phyloP scores from a whole-genome alignment of 2,888 invertebrate species.

The Coenonympha glycerion region DNA sequence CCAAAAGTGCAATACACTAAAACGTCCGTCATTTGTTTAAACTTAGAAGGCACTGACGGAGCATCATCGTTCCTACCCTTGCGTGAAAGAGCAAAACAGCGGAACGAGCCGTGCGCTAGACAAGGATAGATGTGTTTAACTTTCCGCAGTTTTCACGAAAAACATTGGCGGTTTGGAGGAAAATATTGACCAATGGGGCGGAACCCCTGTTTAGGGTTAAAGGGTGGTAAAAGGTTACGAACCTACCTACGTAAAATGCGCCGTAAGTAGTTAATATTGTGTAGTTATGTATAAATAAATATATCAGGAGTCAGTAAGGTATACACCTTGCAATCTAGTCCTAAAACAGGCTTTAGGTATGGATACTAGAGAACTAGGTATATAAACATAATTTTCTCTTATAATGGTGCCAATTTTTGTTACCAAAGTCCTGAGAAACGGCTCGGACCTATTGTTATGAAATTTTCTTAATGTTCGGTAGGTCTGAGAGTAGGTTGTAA shows the following conservation, averaged over 20 bases:
- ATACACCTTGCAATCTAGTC: too few species aligned
- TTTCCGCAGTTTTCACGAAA: constrained; percentile 52
- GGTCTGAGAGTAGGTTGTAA: too few species aligned
- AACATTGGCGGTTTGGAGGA: constrained; percentile 46
- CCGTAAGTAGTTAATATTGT: neutral
- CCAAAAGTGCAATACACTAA: constrained; percentile 14
- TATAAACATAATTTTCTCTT: too few species aligned
- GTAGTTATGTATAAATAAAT: too few species aligned
- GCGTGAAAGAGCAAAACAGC: constrained; percentile 46
- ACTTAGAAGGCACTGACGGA: constrained; percentile 64
- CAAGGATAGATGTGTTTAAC: constrained; percentile 45
- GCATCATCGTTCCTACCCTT: constrained; percentile 47
- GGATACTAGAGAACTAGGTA: too few species aligned
- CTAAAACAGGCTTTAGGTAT: too few species aligned
- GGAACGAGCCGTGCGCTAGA: constrained; percentile 37
- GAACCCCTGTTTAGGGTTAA: constrained; percentile 11
- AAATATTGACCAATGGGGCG: constrained; percentile 50
- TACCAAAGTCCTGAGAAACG: too few species aligned
- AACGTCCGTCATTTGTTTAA: constrained; percentile 64
- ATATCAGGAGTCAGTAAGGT: too few species aligned
- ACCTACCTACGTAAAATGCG: neutral
- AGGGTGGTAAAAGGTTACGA: neutral
- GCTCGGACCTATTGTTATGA: too few species aligned
- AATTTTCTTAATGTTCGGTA: too few species aligned
- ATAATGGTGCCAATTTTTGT: too few species aligned